Conservation (phyloP, 2,113 vertebrate species). For the Dipodomys spectabilis region DNA sequence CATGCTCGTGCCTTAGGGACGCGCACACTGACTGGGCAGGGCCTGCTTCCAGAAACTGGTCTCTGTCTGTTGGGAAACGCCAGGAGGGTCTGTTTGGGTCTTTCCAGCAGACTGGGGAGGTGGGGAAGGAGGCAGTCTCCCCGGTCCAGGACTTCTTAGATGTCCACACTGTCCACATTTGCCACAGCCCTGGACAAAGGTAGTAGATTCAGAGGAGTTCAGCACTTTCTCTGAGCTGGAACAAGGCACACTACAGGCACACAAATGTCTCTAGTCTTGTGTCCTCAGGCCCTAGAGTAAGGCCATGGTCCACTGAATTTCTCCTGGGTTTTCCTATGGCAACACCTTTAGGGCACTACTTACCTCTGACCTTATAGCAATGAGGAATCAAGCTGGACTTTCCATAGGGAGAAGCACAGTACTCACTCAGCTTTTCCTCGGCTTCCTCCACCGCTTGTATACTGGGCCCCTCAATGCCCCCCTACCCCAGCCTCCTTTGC, state of each 20-base stretch:
- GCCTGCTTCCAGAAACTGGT: constrained; percentile 14
- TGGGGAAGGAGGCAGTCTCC: neutral
- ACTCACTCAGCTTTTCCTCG: neutral
- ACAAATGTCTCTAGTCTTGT: constrained; percentile 73
- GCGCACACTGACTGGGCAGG: neutral
- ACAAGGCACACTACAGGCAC: constrained; percentile 4
- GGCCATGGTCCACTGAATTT: constrained; percentile 74
- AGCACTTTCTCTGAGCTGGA: constrained; percentile 73
- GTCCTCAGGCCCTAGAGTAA: constrained; percentile 79
- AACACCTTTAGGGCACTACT: constrained; percentile 62
- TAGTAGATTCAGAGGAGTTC: constrained; percentile 63
- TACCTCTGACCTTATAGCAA: constrained; percentile 55
- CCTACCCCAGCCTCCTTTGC: neutral
- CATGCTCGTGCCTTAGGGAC: neutral
- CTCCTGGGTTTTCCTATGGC: constrained; percentile 74
- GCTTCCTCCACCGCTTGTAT: neutral
- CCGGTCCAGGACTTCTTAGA: neutral
- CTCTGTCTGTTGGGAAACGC: neutral
- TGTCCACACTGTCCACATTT: neutral
- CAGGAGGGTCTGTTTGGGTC: neutral
- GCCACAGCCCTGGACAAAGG: constrained; percentile 21
- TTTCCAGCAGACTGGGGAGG: neutral
- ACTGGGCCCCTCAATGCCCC: neutral
- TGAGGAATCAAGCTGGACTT: constrained; percentile 23
- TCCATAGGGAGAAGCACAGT: neutral